Base-by-base conservation (phyloP, 1,140 invertebrate genomes). In the Melipona quadrifasciata region DNA sequence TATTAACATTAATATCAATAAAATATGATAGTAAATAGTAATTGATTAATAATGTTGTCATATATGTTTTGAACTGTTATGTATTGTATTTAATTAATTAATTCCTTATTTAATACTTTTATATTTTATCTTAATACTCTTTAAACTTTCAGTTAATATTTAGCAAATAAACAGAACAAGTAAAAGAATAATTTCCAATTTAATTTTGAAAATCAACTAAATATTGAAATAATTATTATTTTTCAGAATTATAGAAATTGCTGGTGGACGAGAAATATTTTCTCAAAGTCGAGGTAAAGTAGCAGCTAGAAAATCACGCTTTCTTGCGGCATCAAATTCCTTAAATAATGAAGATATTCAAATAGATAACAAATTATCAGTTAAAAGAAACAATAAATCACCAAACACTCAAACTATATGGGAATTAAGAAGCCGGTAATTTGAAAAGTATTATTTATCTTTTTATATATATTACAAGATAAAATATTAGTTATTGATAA, bases 231-330 rank as follows among this genome's bases (percentile, higher is more conserved):
- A 27, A 39, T 83, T 12, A 70, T 51, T 81, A 78, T 82, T 31
- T 93, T 96, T 92, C 94, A 97, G 97, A 94, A 97, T 98, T 93
- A 98, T 98, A 94, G 97, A 98, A 95, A 98, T 98, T 93, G 97
- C 97, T 67, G 97, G 97, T 87, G 98, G 98, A 78, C 95, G 97
- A 78, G 97, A 98, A 94, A 96, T 98, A 71, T 98, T 97, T 93
- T 98, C 97, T 58, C 97, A 97, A 92, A 98, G 97, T 93, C 95
- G 97, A 90, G 97, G 96, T 90, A 97, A 97, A 95, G 94, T 94
- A 70, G 97, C 97, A 72, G 96, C 96, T 76, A 95, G 97, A 88
- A 97, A 97, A 93, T 95, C 96, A 86, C 95, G 96, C 68, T 96
- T 96, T 91, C 95, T 95, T 86, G 95, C 95, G 21, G 95, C 95